Base-by-base conservation (phyloP, 2,888 invertebrate genomes). In the Liopterus haemorrhoidalis region DNA sequence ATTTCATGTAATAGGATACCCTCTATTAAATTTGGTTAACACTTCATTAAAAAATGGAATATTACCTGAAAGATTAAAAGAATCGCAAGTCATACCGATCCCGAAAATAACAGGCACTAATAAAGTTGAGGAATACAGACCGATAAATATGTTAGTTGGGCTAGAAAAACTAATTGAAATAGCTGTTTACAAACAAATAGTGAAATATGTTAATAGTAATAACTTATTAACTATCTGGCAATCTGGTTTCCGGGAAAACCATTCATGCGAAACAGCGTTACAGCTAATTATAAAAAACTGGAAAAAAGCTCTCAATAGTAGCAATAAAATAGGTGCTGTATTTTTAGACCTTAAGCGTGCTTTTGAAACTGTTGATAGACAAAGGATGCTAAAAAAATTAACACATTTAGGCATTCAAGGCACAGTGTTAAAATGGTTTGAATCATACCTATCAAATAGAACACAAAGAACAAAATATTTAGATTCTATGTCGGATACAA, bases 51-150 rank as follows among this genome's bases (percentile, higher is more conserved):
- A 35, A n/a, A 20, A 8, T 8, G 20, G 35, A 4, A 12, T 35
- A 19, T n/a, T 35, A 20, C 35, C 35, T 4, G 11, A 18, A 11
- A 3, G 8, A 6, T 19, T 35, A 3, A 35, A n/a, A n/a, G 11
- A 5, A 5, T 16, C 18, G 4, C 5, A 20, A 4, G 21, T 35
- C 5, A n/a, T 6, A n/a, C 35, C 35, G 5, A 20, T 35, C 9
- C 35, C 18, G 11, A 35, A 35, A 11, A n/a, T 35, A 4, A 19
- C 9, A 8, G 11, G 35, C 31, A 41, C 25, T 28, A 46, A 9
- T 27, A 33, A 11, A 24, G 25, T n/a, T 22, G 46, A 24, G 32
- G 40, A n/a, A 41, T 31, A 31, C 32, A 40, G 19, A 32, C 45
- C 28, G n/a, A 20, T 24, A 9, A 38, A 25, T 25, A 38, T 38